Evolutionary conservation across 2,888 invertebrate genomes (phyloP).

Genomic region (Drosophila differens): DNA sequence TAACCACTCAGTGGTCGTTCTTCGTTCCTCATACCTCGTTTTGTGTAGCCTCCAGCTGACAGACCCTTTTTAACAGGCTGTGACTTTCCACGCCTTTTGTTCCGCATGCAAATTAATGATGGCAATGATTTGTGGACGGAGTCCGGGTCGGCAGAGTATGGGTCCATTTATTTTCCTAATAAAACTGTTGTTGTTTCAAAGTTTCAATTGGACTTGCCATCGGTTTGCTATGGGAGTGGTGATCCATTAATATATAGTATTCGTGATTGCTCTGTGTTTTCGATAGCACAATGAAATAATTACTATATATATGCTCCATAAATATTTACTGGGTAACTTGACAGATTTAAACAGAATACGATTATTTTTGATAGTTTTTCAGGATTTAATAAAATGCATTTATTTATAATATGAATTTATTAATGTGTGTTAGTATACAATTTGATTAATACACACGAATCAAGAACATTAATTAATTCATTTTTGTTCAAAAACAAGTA

Average conservation of each 20-base stretch:
- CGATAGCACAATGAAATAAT: background rate
- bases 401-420: background rate
- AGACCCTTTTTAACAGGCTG: conserved; percentile 50
- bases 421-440: background rate
- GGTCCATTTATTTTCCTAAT: conserved; percentile 53
- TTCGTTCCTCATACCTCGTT: background rate
- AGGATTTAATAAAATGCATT: background rate
- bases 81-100: conserved; percentile 51
- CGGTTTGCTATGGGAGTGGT: background rate
- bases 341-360: background rate
- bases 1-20: conserved; percentile 10
- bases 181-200: conserved; percentile 51
- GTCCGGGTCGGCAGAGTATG: background rate
- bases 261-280: background rate
- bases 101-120: conserved; percentile 74
- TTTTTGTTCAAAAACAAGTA: background rate
- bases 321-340: background rate
- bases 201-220: conserved; percentile 59
- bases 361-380: background rate
- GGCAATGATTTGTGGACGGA: conserved; percentile 55
- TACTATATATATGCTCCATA: background rate
- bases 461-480: background rate
- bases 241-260: conserved; percentile 5
- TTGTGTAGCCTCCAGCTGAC: conserved; percentile 12
- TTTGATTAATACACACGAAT: background rate